A percentile compares a stretch with the other conserved stretches of the same genome.
These are phyloP conservation scores for Archaeoteleia sp. DNA, from an alignment of 2,888 invertebrate species.

Conservation along the genomic window DNA sequence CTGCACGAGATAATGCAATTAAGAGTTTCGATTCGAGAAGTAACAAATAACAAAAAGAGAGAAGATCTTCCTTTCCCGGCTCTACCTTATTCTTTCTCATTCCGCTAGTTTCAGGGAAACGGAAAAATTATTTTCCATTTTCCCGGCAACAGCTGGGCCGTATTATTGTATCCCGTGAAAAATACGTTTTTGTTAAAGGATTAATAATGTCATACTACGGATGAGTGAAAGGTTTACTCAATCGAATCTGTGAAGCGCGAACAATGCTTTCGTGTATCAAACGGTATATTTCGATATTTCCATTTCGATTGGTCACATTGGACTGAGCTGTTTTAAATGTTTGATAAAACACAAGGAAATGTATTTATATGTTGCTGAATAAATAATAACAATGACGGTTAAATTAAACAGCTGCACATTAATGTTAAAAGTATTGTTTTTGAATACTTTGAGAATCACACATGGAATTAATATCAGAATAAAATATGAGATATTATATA, in stretches of 20 bases:
- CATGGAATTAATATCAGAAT: no score
- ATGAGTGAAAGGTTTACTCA: conserved; percentile 9
- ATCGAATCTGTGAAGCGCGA: conserved; percentile 2
- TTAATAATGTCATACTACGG: conserved; percentile 3
- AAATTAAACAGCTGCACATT: no score
- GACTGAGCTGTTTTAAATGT: neutral
- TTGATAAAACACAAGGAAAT: no score
- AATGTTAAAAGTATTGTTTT: no score
- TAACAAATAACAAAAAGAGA: conserved; percentile 32
- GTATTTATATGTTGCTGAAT: no score
- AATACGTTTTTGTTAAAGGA: conserved; percentile 5
- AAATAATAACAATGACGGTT: no score
- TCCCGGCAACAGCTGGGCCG: conserved; percentile 11
- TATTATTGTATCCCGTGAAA: conserved; percentile 14
- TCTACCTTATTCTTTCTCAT: neutral
- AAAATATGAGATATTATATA: no score
- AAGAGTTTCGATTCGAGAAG: conserved; percentile 62
- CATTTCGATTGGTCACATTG: conserved; percentile 17
- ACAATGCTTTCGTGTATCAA: conserved; percentile 4
- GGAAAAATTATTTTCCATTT: conserved; percentile 14
- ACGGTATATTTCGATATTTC: conserved; percentile 9
- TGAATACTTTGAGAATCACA: no score
- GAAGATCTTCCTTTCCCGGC: conserved; percentile 8
- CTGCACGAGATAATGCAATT: conserved; percentile 68
- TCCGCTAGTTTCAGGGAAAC: neutral